Evolutionary conservation across 2,113 vertebrate species (phyloP), one percentile per base, ranked within the genome.

Genomic region (Rhabdomys dilectus): DNA sequence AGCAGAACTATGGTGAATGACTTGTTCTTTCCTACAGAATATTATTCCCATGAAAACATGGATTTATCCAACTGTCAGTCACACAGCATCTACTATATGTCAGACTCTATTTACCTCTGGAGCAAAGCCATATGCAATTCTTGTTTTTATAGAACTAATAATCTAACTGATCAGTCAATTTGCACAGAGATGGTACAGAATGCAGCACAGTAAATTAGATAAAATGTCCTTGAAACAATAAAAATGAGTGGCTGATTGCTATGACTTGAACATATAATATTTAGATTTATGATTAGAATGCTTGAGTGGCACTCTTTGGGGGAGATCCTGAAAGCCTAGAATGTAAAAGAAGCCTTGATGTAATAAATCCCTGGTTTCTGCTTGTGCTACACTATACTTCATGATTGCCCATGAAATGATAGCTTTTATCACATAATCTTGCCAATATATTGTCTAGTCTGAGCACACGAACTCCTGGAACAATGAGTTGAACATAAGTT

Each of bases 1-100:
- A 91, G 45, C 17, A 19, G 17, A 84, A 48, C 53, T 66, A 17
- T 70, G 93, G 88, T 91, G 80, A 82, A 93, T 88, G 60, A 73
- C 48, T 89, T 93, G 62, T 72, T 96, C 58, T 95, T 96, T 45
- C 56, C 12, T 58, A 89, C 51, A 88, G 80, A 86, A 39, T 6
- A 58, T 64, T 89, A 39, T 73, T 81, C 80, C 96, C 12, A 36
- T 10, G 26, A 62, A 88, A 58, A 7, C 42, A 62, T 66, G 0
- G 7, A 58, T 95, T 88, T 84, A 73, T 84, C 82, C 62, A 56
- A 34, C 15, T 21, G 0, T 95, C 84, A 86, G 56, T 90, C 68
- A 87, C 68, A 95, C 60, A 91, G 9, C 19, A 48, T 72, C 39
- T 78, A 48, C 73, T 91, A 0, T 82, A 73, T 73, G 58, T 34